Conservation (phyloP, 2,888 invertebrate genomes). For the Nomada lathburiana region DNA sequence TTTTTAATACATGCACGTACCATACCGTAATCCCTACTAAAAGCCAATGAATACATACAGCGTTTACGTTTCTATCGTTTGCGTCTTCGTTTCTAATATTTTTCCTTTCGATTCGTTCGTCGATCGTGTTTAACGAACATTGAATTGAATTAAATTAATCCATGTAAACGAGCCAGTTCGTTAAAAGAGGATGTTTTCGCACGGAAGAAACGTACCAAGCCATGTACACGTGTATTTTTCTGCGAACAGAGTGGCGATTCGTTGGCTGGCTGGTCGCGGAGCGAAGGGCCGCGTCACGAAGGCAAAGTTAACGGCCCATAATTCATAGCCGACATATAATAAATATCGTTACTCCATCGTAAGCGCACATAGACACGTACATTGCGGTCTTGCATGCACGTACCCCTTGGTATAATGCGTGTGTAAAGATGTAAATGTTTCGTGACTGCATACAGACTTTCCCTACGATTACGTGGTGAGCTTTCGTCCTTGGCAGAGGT, state of each 20-base stretch:
- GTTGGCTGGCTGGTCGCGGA: constrained; percentile 44
- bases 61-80: no score
- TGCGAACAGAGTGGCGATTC: constrained; percentile 54
- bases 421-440: constrained; percentile 58
- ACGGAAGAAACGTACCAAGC: background rate
- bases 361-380: constrained; percentile 62
- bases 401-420: constrained; percentile 36
- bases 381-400: constrained; percentile 47
- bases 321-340: constrained; percentile 78
- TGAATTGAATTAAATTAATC: constrained; percentile 34
- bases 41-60: no score
- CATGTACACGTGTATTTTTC: constrained; percentile 43
- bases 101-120: background rate
- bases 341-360: constrained; percentile 75
- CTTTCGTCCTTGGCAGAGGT: constrained; percentile 67
- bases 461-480: constrained; percentile 62
- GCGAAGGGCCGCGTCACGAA: constrained; percentile 71
- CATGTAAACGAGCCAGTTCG: constrained; percentile 7
- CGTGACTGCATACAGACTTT: constrained; percentile 53
- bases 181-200: constrained; percentile 18
- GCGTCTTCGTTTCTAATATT: no score
- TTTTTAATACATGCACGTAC: no score
- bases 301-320: constrained; percentile 78
- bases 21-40: no score
- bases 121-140: background rate